Conservation (phyloP, 2,888 invertebrate genomes). For the Lepidonotus clava region DNA sequence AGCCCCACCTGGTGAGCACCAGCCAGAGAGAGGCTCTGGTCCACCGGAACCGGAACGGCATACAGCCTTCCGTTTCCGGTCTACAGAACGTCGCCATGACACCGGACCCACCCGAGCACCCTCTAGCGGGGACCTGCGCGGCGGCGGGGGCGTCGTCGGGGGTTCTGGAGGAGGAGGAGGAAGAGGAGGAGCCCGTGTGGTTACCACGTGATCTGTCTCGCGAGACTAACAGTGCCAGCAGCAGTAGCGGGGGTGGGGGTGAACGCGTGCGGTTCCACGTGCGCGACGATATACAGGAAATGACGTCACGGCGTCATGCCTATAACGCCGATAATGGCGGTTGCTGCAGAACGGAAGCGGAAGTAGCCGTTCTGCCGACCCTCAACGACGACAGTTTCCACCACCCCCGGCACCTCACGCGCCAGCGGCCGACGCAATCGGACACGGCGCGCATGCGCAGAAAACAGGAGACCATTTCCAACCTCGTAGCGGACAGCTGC, state of each 20-base stretch:
- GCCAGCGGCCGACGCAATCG: background rate
- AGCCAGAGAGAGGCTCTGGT: constrained; percentile 8
- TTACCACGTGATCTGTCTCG: constrained; percentile 31
- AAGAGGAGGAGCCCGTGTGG: constrained; percentile 43
- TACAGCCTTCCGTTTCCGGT: constrained; percentile 30
- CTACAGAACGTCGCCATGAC: constrained; percentile 28
- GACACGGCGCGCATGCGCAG: background rate
- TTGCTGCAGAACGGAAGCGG: background rate
- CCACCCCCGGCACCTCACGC: background rate
- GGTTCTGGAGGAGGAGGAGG: background rate
- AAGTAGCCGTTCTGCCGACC: background rate
- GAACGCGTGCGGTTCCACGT: background rate
- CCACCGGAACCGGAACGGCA: constrained; percentile 22
- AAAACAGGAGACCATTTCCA: constrained; percentile 49
- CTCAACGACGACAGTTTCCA: background rate
- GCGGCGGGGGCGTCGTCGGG: background rate
- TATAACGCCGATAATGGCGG: background rate
- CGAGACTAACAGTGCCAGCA: too few relatives aligned
- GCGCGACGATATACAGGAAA: background rate
- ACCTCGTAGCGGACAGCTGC: constrained; percentile 46
- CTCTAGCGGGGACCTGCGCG: background rate
- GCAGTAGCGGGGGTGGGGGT: background rate
- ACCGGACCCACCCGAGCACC: background rate
- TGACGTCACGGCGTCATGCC: background rate
- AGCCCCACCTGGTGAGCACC: background rate